Base-by-base conservation (phyloP, 2,113 vertebrate species). In the Pseudonaja textilis region DNA sequence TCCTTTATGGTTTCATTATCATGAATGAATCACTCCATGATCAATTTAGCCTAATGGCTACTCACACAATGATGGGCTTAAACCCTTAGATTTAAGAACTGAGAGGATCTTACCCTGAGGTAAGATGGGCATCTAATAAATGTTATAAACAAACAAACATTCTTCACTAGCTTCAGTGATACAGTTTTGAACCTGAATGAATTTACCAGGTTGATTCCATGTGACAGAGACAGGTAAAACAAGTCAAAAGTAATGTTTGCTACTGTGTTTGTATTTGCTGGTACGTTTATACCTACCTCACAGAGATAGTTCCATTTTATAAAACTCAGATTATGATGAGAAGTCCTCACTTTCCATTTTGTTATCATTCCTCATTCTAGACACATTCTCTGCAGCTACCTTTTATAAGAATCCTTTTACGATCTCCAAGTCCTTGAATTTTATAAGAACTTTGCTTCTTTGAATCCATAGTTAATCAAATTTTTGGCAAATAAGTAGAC, bases 381-480 rank as follows among this genome's bases (percentile, higher is more conserved):
- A 90, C 0, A 94, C 56, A 94, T 91, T 93, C 47, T 87, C 87
- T 89, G 91, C 91, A 93, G 34, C 85, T 81, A 20, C 59, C 42
- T 74, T 88, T 47, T 93, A 88, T 89, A 56, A 90, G 23, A 10
- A 18, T 11, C 87, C 56, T 61, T 92, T 39, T 9, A 18, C 22
- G 90, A 5, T 85, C 89, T 91, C 26, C n/a, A 0, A 50, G 4
- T 89, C 56, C 14, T 29, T 1, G 0, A 34, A 56, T 54, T 7
- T 45, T 16, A 8, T 88, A 42, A 0, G 5, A 3, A 29, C 89
- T 34, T 93, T 92, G 90, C 89, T 88, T 94, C 1, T 0, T 26
- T 90, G 91, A 34, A 23, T 92, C 89, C 92, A 88, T 54, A 47
- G 22, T 50, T 59, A 22, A 12, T 39, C 92, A 85, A 16, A 5